These are phyloP conservation scores for Anarsia innoxiella DNA, from an alignment of 2,888 invertebrate species.

Conservation along the genomic window DNA sequence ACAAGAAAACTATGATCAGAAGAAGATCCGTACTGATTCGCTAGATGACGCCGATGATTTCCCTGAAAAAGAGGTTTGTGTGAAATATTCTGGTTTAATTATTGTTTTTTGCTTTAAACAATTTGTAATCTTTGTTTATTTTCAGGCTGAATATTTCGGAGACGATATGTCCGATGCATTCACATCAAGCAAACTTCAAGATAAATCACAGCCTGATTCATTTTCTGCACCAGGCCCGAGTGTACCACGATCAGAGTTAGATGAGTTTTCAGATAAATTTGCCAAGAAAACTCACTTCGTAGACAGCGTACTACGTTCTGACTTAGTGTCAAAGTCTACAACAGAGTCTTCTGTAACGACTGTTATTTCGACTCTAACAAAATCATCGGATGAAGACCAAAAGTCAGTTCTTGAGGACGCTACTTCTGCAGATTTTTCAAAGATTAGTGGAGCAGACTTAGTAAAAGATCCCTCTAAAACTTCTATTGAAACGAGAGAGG, in stretches of 20 bases:
- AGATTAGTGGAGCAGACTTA: constrained; percentile 64
- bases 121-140: constrained; percentile 8
- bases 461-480: constrained; percentile 63
- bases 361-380: constrained; percentile 60
- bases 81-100: too few species aligned
- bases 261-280: constrained; percentile 32
- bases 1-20: constrained; percentile 54
- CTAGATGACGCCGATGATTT: constrained; percentile 71
- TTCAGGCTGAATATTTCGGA: constrained; percentile 53
- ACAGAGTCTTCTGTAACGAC: constrained; percentile 69
- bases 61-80: constrained; percentile 66
- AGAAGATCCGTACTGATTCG: constrained; percentile 66
- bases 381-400: constrained; percentile 65
- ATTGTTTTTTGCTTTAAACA: not conserved
- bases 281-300: constrained; percentile 47
- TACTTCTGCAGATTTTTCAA: constrained; percentile 65
- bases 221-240: constrained; percentile 10
- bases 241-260: constrained; percentile 22
- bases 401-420: constrained; percentile 64
- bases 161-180: constrained; percentile 34
- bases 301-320: constrained; percentile 45
- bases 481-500: constrained; percentile 58
- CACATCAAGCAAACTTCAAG: constrained; percentile 11
- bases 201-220: not conserved
- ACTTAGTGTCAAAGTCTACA: constrained; percentile 62